These are phyloP conservation scores for Pleuronectes platessa DNA, from an alignment of 2,113 vertebrate genomes.

Conservation along the genomic window DNA sequence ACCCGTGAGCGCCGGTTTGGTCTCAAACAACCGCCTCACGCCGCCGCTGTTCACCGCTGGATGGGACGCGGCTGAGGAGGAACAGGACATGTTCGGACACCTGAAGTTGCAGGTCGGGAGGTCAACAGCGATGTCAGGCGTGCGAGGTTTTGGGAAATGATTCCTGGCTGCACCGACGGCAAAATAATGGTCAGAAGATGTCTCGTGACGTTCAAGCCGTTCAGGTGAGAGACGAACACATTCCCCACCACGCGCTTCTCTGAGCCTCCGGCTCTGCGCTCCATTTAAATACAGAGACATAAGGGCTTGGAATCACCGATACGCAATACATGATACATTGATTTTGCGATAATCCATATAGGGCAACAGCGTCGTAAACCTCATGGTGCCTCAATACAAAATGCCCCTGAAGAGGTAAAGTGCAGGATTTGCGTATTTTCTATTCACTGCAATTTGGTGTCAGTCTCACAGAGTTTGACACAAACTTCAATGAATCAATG, in stretches of 20 bases:
- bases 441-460: not conserved
- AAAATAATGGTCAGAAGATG: constrained; percentile 98
- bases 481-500: no score
- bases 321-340: no score
- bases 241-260: not conserved
- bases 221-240: constrained; percentile 83
- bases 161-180: constrained; percentile 89
- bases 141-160: constrained; percentile 80
- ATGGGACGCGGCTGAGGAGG: constrained; percentile 24
- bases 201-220: constrained; percentile 95
- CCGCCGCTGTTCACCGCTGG: not conserved
- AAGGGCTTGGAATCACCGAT: no score
- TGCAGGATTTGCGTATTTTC: not conserved
- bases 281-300: no score
- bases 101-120: constrained; percentile 51
- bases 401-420: not conserved
- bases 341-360: no score
- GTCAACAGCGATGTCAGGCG: constrained; percentile 57
- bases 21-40: not conserved
- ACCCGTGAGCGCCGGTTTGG: not conserved
- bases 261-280: no score
- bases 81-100: constrained; percentile 39
- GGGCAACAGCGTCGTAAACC: no score
- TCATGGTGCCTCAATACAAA: no score
- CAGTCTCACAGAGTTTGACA: not conserved